Percentiles rank a stretch among this genome's conserved stretches.
Evolutionary conservation across 2,113 vertebrate species (phyloP).

Genomic region (Labeo rohita): DNA sequence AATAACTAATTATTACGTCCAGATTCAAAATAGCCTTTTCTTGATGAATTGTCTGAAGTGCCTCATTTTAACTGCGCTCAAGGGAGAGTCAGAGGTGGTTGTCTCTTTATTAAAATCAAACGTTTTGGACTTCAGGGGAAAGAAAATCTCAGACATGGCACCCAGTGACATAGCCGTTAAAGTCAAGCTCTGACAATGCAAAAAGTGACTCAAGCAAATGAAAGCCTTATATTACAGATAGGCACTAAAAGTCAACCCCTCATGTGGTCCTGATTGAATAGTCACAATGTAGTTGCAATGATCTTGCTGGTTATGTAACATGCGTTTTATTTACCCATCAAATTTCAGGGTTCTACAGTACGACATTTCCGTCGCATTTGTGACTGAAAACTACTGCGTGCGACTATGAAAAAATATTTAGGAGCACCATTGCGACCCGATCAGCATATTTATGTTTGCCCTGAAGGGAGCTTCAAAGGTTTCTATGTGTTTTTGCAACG

Average conservation of each 20-base stretch:
- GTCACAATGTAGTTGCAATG: neutral
- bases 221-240: neutral
- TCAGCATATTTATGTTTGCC: too few relatives aligned
- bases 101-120: slow-evolving; percentile 66
- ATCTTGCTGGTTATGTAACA: neutral
- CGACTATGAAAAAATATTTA: too few relatives aligned
- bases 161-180: slow-evolving; percentile 57
- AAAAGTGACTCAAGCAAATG: slow-evolving; percentile 43
- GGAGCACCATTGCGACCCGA: too few relatives aligned
- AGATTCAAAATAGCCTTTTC: slow-evolving; percentile 64
- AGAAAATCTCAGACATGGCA: slow-evolving; percentile 66
- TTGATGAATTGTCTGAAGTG: slow-evolving; percentile 62
- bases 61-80: slow-evolving; percentile 62
- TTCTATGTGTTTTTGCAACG: too few relatives aligned
- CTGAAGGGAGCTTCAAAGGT: too few relatives aligned
- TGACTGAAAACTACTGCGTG: too few relatives aligned
- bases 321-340: too few relatives aligned
- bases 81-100: slow-evolving; percentile 65
- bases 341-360: too few relatives aligned
- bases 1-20: slow-evolving; percentile 72
- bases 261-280: neutral
- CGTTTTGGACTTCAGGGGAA: slow-evolving; percentile 66
- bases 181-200: slow-evolving; percentile 69
- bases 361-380: too few relatives aligned
- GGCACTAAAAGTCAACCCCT: neutral